Evolutionary conservation across 1,140 invertebrate genomes (phyloP), one percentile per base, ranked within the genome.

Genomic region (Neelides sp.): DNA sequence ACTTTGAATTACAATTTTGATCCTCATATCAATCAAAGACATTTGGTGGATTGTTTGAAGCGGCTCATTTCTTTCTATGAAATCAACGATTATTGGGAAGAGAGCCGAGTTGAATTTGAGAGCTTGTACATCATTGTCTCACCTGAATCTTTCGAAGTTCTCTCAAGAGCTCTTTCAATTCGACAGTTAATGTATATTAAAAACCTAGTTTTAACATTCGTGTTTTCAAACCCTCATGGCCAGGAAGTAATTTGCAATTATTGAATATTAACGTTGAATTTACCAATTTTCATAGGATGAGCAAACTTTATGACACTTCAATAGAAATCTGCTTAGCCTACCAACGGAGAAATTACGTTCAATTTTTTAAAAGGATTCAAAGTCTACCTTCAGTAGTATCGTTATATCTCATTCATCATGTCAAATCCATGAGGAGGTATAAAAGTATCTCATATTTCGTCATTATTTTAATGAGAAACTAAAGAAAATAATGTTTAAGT

Each of bases 1-100:
- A 57, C n/a, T 65, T 73, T 8, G 59, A 64, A 0, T 66, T n/a
- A n/a, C n/a, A n/a, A 70, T 35, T 79, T 74, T 48, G 75, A 78
- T 65, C 62, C 69, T 2, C 69, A 73, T 50, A 72, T 78, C 24
- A 78, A 78, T 55, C 64, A 69, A 36, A 69, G 74, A 55, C 75
- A 78, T 59, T 59, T 78, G 35, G 65, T 71, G 48, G 77, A 78
- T 57, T 78, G 76, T 42, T 63, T 78, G 0, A 75, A 74, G 52
- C 66, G 69, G 13, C 60, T 77, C 3, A 61, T 78, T 0, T 59
- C 62, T n/a, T 66, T 75, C 3, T 78, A 82, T 63, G 73, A 75
- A n/a, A 4, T 48, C 1, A 60, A 60, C 34, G 26, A 52, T 12
- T 57, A 52, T 39, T 39, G 35, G 39, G 46, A 44, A 22, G 3